A percentile compares a stretch with the other conserved stretches of the same genome.
Evolutionary conservation across 2,888 invertebrate species (phyloP).

Genomic region (Gandaritis pyraliata): DNA sequence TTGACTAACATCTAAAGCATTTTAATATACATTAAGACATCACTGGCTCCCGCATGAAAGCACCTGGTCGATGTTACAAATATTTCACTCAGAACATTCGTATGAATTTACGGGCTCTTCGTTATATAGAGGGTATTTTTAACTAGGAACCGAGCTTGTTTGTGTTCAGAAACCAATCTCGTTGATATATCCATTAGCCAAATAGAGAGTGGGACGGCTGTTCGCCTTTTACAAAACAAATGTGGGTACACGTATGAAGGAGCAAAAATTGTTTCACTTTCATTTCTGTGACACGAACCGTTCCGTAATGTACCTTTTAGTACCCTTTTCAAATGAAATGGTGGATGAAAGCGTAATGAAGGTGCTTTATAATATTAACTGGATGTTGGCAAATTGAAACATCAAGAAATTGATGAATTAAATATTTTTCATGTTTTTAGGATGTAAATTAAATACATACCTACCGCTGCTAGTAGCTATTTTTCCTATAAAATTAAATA

Average conservation of each 20-base stretch:
- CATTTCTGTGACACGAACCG: slow-evolving; percentile 49
- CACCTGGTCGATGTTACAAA: slow-evolving; percentile 45
- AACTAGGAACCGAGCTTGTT: slow-evolving; percentile 56
- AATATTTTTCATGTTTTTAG: slow-evolving; percentile 18
- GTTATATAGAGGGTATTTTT: slow-evolving; percentile 51
- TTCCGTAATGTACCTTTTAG: slow-evolving; percentile 42
- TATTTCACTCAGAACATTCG: slow-evolving; percentile 51
- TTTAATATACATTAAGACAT: slow-evolving; percentile 41
- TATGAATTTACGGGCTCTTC: slow-evolving; percentile 50
- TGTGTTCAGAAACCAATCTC: slow-evolving; percentile 68
- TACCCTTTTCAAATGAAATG: slow-evolving; percentile 47
- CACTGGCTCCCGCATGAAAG: slow-evolving; percentile 45
- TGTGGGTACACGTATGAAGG: slow-evolving; percentile 52
- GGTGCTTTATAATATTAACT: slow-evolving; percentile 42
- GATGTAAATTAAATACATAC: neutral
- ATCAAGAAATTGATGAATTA: slow-evolving; percentile 28
- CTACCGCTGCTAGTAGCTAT: too few species aligned
- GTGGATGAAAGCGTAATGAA: slow-evolving; percentile 47
- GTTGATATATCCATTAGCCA: slow-evolving; percentile 72
- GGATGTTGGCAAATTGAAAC: slow-evolving; percentile 30
- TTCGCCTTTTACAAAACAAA: slow-evolving; percentile 59
- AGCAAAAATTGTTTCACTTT: slow-evolving; percentile 57
- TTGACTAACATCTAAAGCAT: slow-evolving; percentile 23
- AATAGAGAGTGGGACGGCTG: slow-evolving; percentile 59
- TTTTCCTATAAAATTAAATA: too few species aligned